These are phyloP conservation scores for Shargacucullia verbasci DNA, from an alignment of 2,888 invertebrate genomes.

Conservation along the genomic window DNA sequence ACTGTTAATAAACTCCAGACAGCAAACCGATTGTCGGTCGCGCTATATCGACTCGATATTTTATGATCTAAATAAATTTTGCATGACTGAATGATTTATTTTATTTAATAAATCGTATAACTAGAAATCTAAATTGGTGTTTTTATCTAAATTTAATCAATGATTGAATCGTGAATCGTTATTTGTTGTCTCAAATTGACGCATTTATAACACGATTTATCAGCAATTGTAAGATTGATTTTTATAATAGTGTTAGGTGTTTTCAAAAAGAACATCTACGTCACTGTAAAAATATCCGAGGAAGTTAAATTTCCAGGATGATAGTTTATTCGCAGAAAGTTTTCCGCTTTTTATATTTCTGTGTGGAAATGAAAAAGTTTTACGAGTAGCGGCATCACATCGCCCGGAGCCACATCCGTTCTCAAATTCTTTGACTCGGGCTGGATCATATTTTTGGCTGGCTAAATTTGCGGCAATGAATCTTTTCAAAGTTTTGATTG, in stretches of 20 bases:
- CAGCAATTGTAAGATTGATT: neutral
- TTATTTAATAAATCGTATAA: slow-evolving; percentile 4
- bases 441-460: slow-evolving; percentile 77
- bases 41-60: slow-evolving; percentile 19
- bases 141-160: slow-evolving; percentile 1
- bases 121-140: slow-evolving; percentile 1
- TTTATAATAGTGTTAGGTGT: neutral
- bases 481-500: slow-evolving; percentile 86
- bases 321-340: slow-evolving; percentile 61
- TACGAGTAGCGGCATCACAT: slow-evolving; percentile 54
- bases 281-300: slow-evolving; percentile 31
- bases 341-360: slow-evolving; percentile 62
- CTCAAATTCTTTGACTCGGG: slow-evolving; percentile 71
- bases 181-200: neutral
- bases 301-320: slow-evolving; percentile 44
- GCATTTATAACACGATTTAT: too few species aligned
- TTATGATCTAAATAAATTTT: slow-evolving; percentile 11
- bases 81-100: slow-evolving; percentile 7
- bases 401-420: slow-evolving; percentile 64
- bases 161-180: neutral
- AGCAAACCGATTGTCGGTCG: slow-evolving; percentile 6
- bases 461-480: slow-evolving; percentile 82
- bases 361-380: slow-evolving; percentile 71
- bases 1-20: slow-evolving; percentile 5
- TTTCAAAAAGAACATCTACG: slow-evolving; percentile 26